Percentiles rank a stretch among this genome's conserved stretches.
phyloP scores from a whole-genome alignment of 2,888 invertebrate species.

The Epirrhoe alternata region DNA sequence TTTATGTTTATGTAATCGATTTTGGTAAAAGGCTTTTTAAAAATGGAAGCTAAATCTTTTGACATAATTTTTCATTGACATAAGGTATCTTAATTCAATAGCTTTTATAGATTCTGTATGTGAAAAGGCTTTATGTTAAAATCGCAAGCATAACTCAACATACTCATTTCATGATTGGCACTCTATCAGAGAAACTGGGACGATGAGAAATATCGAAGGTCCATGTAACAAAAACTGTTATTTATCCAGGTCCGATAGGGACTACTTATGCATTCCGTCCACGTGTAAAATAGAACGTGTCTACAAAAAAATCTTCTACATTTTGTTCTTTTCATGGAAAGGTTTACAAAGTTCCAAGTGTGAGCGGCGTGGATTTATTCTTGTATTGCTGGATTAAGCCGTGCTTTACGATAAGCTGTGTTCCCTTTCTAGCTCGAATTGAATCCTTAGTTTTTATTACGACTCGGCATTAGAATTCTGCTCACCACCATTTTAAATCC shows the following conservation, averaged over 20 bases:
- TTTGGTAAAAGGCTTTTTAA: too few relatives aligned
- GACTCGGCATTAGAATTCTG: slow-evolving; percentile 50
- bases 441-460: slow-evolving; percentile 65
- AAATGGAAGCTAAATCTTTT: too few relatives aligned
- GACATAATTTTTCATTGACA: too few relatives aligned
- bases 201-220: slow-evolving; percentile 26
- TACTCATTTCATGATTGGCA: slow-evolving; percentile 22
- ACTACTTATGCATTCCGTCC: slow-evolving; percentile 52
- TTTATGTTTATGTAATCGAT: too few relatives aligned
- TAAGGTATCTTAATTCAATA: neutral
- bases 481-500: slow-evolving; percentile 41
- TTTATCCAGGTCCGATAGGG: slow-evolving; percentile 36
- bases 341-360: slow-evolving; percentile 53
- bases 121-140: neutral
- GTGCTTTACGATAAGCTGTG: slow-evolving; percentile 55
- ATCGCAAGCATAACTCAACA: neutral
- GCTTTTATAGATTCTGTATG: neutral
- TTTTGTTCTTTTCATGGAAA: slow-evolving; percentile 51
- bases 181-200: slow-evolving; percentile 37
- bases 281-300: slow-evolving; percentile 51
- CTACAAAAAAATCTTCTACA: slow-evolving; percentile 53
- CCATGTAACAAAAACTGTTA: slow-evolving; percentile 44
- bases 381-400: slow-evolving; percentile 61
- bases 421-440: slow-evolving; percentile 54
- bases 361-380: slow-evolving; percentile 54